Conservation (phyloP, 2,113 vertebrate species). For the Rhizomys pruinosus region DNA sequence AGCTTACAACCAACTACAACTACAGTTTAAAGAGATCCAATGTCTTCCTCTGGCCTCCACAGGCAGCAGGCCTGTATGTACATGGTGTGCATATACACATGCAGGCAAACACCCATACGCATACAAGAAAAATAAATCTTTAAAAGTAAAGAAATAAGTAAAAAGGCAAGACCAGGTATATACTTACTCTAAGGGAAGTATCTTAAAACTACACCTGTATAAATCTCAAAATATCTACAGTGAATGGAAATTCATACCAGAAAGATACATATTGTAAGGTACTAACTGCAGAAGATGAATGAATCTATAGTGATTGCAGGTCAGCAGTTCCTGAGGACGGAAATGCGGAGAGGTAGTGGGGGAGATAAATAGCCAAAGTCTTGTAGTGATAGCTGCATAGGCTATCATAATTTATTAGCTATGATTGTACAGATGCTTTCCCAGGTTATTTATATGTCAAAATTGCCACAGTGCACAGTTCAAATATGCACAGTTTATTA, state of each 20-base stretch:
- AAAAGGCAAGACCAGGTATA: too few species aligned
- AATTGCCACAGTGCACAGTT: background rate
- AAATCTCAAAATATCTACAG: background rate
- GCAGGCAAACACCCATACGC: background rate
- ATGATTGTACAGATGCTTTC: background rate
- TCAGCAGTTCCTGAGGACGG: background rate
- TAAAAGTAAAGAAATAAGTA: background rate
- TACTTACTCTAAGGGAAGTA: background rate
- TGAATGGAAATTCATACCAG: background rate
- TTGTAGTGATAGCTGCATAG: background rate
- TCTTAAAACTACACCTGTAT: background rate
- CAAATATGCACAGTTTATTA: background rate
- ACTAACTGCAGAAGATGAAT: background rate
- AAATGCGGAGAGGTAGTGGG: background rate
- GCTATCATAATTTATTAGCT: too few species aligned
- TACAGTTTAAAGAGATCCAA: too few species aligned
- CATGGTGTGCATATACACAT: too few species aligned
- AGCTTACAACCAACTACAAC: background rate
- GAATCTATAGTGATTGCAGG: background rate
- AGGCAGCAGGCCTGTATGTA: too few species aligned
- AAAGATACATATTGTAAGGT: background rate
- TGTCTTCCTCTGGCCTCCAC: background rate
- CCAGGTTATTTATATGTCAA: background rate
- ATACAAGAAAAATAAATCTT: background rate
- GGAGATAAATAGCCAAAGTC: background rate